Evolutionary conservation across 2,888 invertebrate genomes (phyloP).

Genomic region (Alloplasta piceator): DNA sequence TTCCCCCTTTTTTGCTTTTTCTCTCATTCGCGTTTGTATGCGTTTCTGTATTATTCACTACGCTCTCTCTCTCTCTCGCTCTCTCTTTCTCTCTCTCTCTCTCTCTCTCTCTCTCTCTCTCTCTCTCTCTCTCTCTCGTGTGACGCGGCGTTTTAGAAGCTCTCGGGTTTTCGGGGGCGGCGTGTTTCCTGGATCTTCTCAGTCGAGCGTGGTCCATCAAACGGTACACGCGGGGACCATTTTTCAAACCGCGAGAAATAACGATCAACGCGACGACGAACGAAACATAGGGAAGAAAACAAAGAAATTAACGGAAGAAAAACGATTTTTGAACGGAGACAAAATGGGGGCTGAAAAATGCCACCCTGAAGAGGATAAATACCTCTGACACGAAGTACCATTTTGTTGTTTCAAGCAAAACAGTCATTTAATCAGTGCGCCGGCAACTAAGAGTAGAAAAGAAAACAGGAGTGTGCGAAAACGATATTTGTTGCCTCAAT

Average conservation of each 20-base stretch:
- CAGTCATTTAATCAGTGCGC: too few relatives aligned
- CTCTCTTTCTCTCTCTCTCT: constrained; percentile 69
- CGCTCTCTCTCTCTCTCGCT: constrained; percentile 61
- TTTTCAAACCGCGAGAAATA: constrained; percentile 32
- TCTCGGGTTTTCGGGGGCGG: constrained; percentile 63
- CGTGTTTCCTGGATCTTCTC: constrained; percentile 74
- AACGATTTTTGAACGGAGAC: too few relatives aligned
- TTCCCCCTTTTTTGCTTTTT: not conserved
- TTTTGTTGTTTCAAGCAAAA: too few relatives aligned
- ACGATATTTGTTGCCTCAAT: too few relatives aligned
- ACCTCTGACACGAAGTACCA: too few relatives aligned
- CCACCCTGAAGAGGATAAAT: too few relatives aligned
- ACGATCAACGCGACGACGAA: constrained; percentile 2
- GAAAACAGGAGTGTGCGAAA: too few relatives aligned
- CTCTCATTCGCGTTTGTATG: constrained; percentile 15
- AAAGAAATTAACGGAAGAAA: not conserved
- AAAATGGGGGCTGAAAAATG: too few relatives aligned
- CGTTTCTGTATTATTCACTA: too few relatives aligned
- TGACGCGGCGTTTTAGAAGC: constrained; percentile 39
- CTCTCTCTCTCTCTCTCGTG: constrained; percentile 69
- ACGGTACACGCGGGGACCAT: constrained; percentile 57
- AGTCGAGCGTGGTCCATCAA: constrained; percentile 79
- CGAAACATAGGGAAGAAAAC: not conserved
- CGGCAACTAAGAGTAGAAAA: too few relatives aligned
- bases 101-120: constrained; percentile 63